Conservation (phyloP, 1,140 invertebrate species). For the Drosophila nigrodunni region DNA sequence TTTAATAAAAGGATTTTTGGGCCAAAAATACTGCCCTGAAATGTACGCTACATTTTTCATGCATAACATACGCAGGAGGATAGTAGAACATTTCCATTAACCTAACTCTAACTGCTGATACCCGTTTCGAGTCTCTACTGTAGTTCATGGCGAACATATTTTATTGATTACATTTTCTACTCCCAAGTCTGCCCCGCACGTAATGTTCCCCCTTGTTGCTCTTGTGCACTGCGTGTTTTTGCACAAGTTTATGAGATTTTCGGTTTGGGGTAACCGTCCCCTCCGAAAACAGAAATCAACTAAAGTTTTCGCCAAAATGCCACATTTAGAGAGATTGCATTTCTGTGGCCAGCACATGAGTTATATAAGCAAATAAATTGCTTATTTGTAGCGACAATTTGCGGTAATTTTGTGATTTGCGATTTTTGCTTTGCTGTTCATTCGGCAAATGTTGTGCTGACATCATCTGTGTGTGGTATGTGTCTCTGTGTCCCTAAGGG, state of each 20-base stretch:
- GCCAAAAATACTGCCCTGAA: background rate
- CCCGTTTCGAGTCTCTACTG: background rate
- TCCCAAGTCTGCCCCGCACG: conserved; percentile 21
- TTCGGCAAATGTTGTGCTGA: conserved; percentile 49
- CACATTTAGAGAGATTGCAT: conserved; percentile 52
- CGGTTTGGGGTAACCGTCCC: conserved; percentile 19
- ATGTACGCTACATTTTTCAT: conserved; percentile 27
- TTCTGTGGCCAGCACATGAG: conserved; percentile 39
- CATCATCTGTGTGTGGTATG: conserved; percentile 55
- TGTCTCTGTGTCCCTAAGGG: conserved; percentile 3
- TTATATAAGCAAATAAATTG: conserved; percentile 80
- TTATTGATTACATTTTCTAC: conserved; percentile 74
- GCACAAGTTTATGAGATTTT: conserved; percentile 78
- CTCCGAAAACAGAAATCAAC: conserved; percentile 43
- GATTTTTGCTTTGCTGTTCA: conserved; percentile 54
- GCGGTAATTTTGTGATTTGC: conserved; percentile 80
- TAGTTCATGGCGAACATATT: conserved; percentile 75
- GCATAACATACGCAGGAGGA: conserved; percentile 3
- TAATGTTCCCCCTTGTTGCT: background rate
- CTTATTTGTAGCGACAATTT: conserved; percentile 84
- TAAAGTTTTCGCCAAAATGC: background rate
- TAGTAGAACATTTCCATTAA: conserved; percentile 34
- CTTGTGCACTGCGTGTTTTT: conserved; percentile 63
- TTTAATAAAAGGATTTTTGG: background rate
- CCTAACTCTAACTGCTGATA: conserved; percentile 9